A percentile compares a stretch with the other conserved stretches of the same genome.
phyloP scores from a whole-genome alignment of 1,140 invertebrate species.

The Drosophila jambulina region DNA sequence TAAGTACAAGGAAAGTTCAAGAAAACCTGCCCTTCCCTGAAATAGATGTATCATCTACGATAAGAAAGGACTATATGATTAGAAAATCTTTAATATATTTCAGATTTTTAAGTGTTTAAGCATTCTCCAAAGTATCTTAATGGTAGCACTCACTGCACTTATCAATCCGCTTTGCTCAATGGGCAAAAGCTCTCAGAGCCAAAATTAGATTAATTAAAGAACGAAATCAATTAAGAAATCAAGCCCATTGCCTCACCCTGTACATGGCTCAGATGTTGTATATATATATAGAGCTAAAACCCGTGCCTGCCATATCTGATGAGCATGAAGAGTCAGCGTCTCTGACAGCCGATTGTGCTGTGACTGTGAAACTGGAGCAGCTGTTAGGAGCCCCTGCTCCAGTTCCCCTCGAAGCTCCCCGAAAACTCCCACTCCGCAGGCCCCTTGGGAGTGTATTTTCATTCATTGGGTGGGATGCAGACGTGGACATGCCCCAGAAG shows the following conservation, averaged over 20 bases:
- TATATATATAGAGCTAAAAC: conserved; percentile 24
- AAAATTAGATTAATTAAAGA: conserved; percentile 51
- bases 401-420: conserved; percentile 17
- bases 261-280: conserved; percentile 36
- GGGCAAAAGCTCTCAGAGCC: conserved; percentile 11
- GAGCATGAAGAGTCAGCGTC: conserved; percentile 69
- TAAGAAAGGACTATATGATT: too few relatives aligned
- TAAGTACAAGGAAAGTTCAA: background rate
- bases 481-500: conserved; percentile 69
- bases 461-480: conserved; percentile 67
- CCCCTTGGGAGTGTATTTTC: conserved; percentile 40
- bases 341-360: conserved; percentile 60
- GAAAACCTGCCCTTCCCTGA: background rate
- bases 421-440: conserved; percentile 16
- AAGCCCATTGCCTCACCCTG: conserved; percentile 54
- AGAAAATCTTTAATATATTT: background rate
- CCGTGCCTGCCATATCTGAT: conserved; percentile 77
- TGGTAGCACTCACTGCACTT: conserved; percentile 7
- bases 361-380: conserved; percentile 76
- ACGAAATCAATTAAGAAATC: conserved; percentile 45
- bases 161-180: conserved; percentile 22
- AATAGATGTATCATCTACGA: too few relatives aligned
- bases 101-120: background rate
- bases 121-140: background rate
- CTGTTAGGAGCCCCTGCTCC: conserved; percentile 39